phyloP scores from a whole-genome alignment of 2,888 invertebrate species.

The Phasia obesa region DNA sequence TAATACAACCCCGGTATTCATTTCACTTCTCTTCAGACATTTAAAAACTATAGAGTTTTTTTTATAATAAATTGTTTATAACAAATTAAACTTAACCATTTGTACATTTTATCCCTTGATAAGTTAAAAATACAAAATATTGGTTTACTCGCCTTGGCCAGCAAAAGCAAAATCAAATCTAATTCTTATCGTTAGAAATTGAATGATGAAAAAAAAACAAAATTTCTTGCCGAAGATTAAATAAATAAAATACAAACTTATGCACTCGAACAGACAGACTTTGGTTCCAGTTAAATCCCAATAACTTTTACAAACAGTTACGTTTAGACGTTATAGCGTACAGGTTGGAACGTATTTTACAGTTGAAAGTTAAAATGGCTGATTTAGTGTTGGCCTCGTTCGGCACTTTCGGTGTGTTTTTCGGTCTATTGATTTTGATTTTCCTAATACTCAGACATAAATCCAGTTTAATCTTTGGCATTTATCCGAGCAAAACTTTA shows the following conservation, averaged over 20 bases:
- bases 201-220: not conserved
- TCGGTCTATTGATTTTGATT: conserved; percentile 72
- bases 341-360: conserved; percentile 12
- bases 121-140: not conserved
- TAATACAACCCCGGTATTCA: no score
- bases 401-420: conserved; percentile 69
- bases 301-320: conserved; percentile 10
- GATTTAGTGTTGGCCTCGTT: conserved; percentile 43
- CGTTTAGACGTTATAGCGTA: not conserved
- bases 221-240: conserved; percentile 12
- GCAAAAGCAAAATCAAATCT: conserved; percentile 28
- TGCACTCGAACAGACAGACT: not conserved
- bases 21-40: no score
- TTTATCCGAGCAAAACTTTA: conserved; percentile 84
- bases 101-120: not conserved
- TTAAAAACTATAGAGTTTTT: no score
- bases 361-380: conserved; percentile 11
- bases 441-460: conserved; percentile 76
- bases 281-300: not conserved
- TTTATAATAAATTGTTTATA: not conserved
- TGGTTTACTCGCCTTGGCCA: no score
- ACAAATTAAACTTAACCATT: no score
- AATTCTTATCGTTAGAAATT: conserved; percentile 37
- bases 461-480: conserved; percentile 82
- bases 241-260: not conserved